Evolutionary conservation across 2,797 vertebrate species (phyloP).

Genomic region (Eidolon dupreanum): DNA sequence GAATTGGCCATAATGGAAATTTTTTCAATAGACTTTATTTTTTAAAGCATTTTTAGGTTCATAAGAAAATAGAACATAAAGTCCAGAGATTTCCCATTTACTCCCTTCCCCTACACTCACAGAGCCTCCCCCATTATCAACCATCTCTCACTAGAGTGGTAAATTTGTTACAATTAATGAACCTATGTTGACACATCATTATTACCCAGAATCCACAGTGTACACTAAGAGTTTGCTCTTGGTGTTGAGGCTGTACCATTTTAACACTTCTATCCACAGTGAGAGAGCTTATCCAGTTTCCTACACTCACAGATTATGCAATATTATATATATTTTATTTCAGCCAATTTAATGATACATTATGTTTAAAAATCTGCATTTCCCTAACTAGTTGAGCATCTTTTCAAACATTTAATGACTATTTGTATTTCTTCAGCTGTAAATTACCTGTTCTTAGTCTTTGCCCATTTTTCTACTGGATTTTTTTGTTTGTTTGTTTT

Average conservation of each 20-base stretch:
- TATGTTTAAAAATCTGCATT: conserved; percentile 5
- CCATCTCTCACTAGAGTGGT: neutral
- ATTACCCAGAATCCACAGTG: neutral
- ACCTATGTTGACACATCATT: neutral
- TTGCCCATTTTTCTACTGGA: neutral
- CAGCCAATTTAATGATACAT: neutral
- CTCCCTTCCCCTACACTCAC: neutral
- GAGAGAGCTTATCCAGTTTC: neutral
- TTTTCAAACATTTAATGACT: conserved; percentile 20
- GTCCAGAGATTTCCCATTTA: neutral
- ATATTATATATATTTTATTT: neutral
- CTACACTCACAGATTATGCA: neutral
- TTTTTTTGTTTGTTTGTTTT: neutral
- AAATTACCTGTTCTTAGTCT: neutral
- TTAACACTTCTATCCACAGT: neutral
- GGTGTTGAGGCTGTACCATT: neutral
- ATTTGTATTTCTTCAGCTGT: neutral
- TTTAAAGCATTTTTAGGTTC: conserved; percentile 18
- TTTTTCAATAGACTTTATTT: neutral
- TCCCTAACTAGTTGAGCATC: neutral
- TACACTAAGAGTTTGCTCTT: neutral
- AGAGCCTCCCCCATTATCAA: neutral
- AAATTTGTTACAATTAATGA: neutral
- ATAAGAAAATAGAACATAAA: neutral
- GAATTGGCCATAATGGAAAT: neutral